Evolutionary conservation across 2,113 vertebrate species (phyloP).

Genomic region (Cynopterus brachyotis): DNA sequence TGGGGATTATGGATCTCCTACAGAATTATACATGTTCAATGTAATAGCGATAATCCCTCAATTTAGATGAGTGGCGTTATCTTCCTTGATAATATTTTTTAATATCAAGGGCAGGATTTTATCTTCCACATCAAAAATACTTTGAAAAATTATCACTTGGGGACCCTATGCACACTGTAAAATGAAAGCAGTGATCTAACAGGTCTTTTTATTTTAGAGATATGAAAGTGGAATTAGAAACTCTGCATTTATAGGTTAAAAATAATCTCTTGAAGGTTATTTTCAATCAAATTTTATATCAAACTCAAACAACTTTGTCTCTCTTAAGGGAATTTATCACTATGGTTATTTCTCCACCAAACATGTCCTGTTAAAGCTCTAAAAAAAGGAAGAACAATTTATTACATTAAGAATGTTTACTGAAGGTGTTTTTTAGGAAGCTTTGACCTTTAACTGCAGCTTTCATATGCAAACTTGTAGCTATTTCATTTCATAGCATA

Average conservation of each 20-base stretch:
- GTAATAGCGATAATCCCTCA: conserved; percentile 70
- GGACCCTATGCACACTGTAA: neutral
- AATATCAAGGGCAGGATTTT: conserved; percentile 70
- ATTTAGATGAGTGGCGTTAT: conserved; percentile 64
- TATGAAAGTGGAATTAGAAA: conserved; percentile 60
- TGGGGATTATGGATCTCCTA: conserved; percentile 60
- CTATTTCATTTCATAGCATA: conserved; percentile 44
- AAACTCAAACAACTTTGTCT: conserved; percentile 48
- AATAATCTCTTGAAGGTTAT: conserved; percentile 69
- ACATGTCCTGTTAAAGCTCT: conserved; percentile 36
- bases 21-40: conserved; percentile 56
- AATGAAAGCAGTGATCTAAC: conserved; percentile 49
- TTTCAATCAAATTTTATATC: conserved; percentile 69
- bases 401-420: conserved; percentile 17
- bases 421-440: conserved; percentile 35
- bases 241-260: conserved; percentile 62
- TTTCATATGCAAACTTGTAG: neutral
- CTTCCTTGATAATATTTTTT: conserved; percentile 61
- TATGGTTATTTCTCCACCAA: conserved; percentile 25
- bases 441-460: neutral
- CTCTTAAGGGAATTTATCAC: conserved; percentile 47
- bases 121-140: conserved; percentile 63
- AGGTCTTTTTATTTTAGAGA: neutral
- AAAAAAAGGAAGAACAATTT: conserved; percentile 16
- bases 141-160: conserved; percentile 60